Base-by-base conservation (phyloP, 2,113 vertebrate genomes). In the Catharus fuscescens region DNA sequence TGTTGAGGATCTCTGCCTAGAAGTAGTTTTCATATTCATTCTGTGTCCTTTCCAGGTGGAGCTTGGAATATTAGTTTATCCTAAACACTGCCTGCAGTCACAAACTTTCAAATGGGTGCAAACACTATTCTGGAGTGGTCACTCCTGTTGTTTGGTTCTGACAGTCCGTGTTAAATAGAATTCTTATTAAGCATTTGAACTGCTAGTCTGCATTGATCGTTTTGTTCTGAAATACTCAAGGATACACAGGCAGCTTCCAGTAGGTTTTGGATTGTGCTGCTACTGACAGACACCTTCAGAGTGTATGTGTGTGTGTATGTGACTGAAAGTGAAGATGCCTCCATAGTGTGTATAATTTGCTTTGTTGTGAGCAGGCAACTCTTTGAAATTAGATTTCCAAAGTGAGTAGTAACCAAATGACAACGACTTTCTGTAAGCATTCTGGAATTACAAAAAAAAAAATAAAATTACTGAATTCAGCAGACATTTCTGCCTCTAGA, bases 121-220 rank as follows among this genome's bases (percentile, higher is more conserved):
- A 18, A 26, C 1, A 0, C 21, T 67, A 9, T 16, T 67, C n/a
- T 65, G 36, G 23, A 61, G 16, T 20, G 4, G 53, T 82, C 14
- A 1, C 7, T 72, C 5, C 18, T 14, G 24, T 52, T 78, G 8
- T 5, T 1, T 60, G 45, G 56, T 69, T 86, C 36, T 89, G 50
- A 42, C 1, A 3, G 6, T 74, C 20, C 4, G 0, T 9, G 10
- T 66, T 72, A 79, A 65, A n/a, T 44, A 44, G 14, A 86, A 25
- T 23, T 70, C 8, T 16, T 92, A 26, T 15, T 4, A 50, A 4
- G 80, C 5, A 20, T 65, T 72, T 69, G n/a, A 79, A 15, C 12
- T 34, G 14, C 36, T 86, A 29, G 20, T 70, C 25, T 1, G 0
- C 10, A 5, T n/a, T 3, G 11, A 28, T 28, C 0, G 1, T 36